Evolutionary conservation across 1,140 invertebrate genomes (phyloP), one percentile per base, ranked within the genome.

Genomic region (Bursaphelenchus mucronatus): DNA sequence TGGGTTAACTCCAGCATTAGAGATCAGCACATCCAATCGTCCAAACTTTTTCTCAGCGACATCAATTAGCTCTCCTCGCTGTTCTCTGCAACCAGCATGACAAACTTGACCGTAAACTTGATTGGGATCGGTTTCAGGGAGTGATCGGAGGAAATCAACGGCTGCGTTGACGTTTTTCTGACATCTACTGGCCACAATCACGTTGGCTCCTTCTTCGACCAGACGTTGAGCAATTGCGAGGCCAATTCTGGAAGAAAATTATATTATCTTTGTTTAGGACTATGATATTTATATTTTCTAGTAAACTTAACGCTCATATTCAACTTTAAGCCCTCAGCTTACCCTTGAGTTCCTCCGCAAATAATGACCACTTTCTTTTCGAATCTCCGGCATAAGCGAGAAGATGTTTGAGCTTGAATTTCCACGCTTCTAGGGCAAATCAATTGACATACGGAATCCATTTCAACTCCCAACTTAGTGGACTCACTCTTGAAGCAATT

Each of bases 1-100:
- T 10, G 94, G 93, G 86, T 94, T 97, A 3, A 88, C 67, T 52
- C 72, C 88, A 51, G 90, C 94, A 86, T 97, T 97, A 9, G 91
- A 94, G 5, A 97, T 88, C 4, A 97, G 82, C 77, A 97, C 93
- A 83, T 97, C 92, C 30, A 97, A 84, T 43, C 89, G 89, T 19
- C 92, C 92, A 84, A 61, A 76, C 45, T 75, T 68, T 21, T 76
- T 76, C 0, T 75, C 50, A 43, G 73, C 55, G 53, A 76, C 75
- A 44, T 90, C 83, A 73, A 96, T 87, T 3, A 97, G 83, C 72
- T 87, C 87, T 79, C 87, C 84, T 69, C 92, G 86, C 71, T 96
- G 89, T 67, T 88, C 86, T 49, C 86, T 82, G 74, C 90, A 89
- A 1, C 85, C 86, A 40, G 96, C 91, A 84, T 97, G 92, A 75